Percentiles rank a stretch among this genome's conserved stretches.
Conservation (phyloP, 1,140 invertebrate genomes). For the Ooceraea biroi region DNA sequence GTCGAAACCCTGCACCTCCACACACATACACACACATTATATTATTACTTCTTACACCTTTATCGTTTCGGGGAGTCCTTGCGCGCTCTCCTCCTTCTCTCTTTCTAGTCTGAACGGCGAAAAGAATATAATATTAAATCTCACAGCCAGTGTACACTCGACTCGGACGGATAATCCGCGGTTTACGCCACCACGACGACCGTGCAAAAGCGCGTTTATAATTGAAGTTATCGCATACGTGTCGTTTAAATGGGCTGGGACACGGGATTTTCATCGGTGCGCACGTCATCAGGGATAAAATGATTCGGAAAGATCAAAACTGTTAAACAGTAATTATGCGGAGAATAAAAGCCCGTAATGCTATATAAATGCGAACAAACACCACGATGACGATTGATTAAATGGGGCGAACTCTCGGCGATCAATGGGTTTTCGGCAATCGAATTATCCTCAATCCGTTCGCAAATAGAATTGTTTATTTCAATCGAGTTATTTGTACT, state of each 20-base stretch:
- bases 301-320: slow-evolving; percentile 41
- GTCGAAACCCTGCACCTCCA: slow-evolving; percentile 11
- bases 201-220: not conserved
- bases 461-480: slow-evolving; percentile 58
- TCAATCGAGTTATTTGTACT: slow-evolving; percentile 49
- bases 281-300: not conserved
- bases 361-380: slow-evolving; percentile 36
- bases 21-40: too few species aligned
- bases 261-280: slow-evolving; percentile 13
- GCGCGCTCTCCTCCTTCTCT: not conserved
- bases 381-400: slow-evolving; percentile 48
- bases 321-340: slow-evolving; percentile 53
- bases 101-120: not conserved
- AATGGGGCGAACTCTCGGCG: slow-evolving; percentile 20
- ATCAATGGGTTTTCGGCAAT: slow-evolving; percentile 49
- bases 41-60: not conserved
- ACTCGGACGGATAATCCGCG: slow-evolving; percentile 61
- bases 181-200: slow-evolving; percentile 44
- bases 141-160: slow-evolving; percentile 35
- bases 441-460: slow-evolving; percentile 49
- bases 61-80: too few species aligned
- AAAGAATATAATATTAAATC: slow-evolving; percentile 74
- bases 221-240: not conserved
- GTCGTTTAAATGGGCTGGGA: not conserved
- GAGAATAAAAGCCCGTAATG: slow-evolving; percentile 34